Evolutionary conservation across 2,113 vertebrate species (phyloP), one percentile per base, ranked within the genome.

Genomic region (Lagenorhynchus albirostris): DNA sequence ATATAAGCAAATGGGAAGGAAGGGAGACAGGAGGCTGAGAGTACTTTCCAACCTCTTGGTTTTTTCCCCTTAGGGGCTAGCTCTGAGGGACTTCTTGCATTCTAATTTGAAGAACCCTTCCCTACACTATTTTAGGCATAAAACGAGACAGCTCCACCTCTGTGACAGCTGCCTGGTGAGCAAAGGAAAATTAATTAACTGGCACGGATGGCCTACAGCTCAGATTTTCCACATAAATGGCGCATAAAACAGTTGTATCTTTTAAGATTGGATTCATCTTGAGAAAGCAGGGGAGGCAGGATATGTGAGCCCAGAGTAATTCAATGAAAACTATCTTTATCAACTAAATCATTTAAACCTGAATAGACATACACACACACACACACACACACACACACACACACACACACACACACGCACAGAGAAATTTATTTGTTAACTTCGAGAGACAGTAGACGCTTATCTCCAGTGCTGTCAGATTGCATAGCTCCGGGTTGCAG

Each of bases 171-270:
- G 90, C 96, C 97, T 96, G 87, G 89, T 0, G 4, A 96, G 97
- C 92, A 97, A 91, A 95, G 92, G 83, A 85, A 95, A 97, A 98
- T 97, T 97, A 98, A 98, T 98, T 97, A 97, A 86, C 92, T 97
- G 97, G 97, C 95, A 96, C 25, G 8, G 94, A 97, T 98, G 95
- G 96, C 97, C 97, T 96, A 88, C 94, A 96, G 97, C 97, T 98
- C 97, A 97, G 95, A 98, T 97, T 98, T 98, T 96, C 95, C 92
- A 94, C 96, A 96, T 95, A 97, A 98, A 83, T 91, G 97, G 84
- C 0, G 2, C 95, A 97, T 95, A 95, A 96, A 96, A 93, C 80
- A 96, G 83, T 98, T 92, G 96, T 84, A 88, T 96, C 94, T 96
- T 96, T 95, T 95, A 97, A 98, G 97, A 96, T 80, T 87, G 81